Evolutionary conservation across 23 tunicate genomes (phyloP), one percentile per base, ranked within the genome.

Genomic region (Phallusia fumigata): DNA sequence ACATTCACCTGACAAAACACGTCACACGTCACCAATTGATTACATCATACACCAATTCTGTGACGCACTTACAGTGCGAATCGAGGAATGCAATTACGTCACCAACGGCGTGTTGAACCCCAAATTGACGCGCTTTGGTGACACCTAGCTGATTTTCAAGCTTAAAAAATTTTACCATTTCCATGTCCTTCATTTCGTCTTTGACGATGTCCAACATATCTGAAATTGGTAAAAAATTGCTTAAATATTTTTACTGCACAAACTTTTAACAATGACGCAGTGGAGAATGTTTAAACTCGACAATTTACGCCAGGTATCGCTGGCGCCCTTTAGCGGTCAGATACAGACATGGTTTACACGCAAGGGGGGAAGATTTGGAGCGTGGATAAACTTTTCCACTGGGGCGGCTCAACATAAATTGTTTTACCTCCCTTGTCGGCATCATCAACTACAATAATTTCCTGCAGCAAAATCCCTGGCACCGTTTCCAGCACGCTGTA

Each of bases 401-500:
- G n/a, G n/a, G n/a, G n/a, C n/a, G n/a, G n/a, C n/a, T n/a, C n/a
- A n/a, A n/a, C n/a, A n/a, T n/a, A n/a, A n/a, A 22, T 6, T 24
- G 69, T 6, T 16, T 2, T 22, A 58, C 69, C 69, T 58, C 69
- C 69, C 28, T 58, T 8, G 28, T 58, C 69, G 8, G 33, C 35
- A 77, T 96, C 99, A 79, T 96, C 99, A 31, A 96, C 89, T 19
- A 96, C 72, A 52, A 96, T 85, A 51, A 96, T 44, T 88, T 96
- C 99, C 53, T 53, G 82, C 34, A 96, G 86, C 13, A 96, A 73
- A 22, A 81, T 12, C 0, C 58, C 88, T 0, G 99, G 99, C 19
- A 92, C 97, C 32, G 94, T 91, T 65, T 96, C 96, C 75, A 96
- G 33, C 18, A 92, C 93, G 53, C 96, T 90, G 87, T 91, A 96